A percentile compares a stretch with the other conserved stretches of the same genome.
Evolutionary conservation across 2,888 invertebrate species (phyloP).

Genomic region (Morpho achilles): DNA sequence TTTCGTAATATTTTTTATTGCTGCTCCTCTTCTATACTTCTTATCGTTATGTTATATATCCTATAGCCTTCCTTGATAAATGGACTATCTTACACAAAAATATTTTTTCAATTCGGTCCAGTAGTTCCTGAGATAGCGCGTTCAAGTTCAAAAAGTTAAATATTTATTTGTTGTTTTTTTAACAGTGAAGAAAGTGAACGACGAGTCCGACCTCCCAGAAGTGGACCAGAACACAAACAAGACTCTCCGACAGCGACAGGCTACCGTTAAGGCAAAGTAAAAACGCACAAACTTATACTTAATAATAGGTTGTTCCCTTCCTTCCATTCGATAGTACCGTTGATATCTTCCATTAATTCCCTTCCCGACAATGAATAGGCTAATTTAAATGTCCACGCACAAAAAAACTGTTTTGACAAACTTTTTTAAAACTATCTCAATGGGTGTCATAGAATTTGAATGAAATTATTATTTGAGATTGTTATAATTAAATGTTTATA

Average conservation of each 20-base stretch:
- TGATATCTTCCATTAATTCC: constrained; percentile 20
- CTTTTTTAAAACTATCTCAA: background rate
- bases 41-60: too few species aligned
- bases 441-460: constrained; percentile 9
- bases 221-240: constrained; percentile 94
- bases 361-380: constrained; percentile 11
- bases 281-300: constrained; percentile 22
- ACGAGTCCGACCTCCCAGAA: constrained; percentile 94
- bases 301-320: constrained; percentile 48
- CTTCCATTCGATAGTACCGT: constrained; percentile 34
- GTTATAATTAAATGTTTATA: constrained; percentile 19
- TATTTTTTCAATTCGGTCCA: too few species aligned
- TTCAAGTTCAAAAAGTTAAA: too few species aligned
- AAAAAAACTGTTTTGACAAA: constrained; percentile 16
- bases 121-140: too few species aligned
- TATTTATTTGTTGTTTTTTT: constrained; percentile 31
- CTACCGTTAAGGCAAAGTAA: constrained; percentile 80
- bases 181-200: constrained; percentile 83
- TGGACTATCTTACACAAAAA: too few species aligned
- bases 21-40: too few species aligned
- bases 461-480: constrained; percentile 29
- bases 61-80: too few species aligned
- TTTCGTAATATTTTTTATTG: too few species aligned
- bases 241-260: constrained; percentile 81
- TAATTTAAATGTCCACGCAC: constrained; percentile 24